Percentiles rank a stretch among this genome's conserved stretches.
These are phyloP conservation scores for Misgurnus anguillicaudatus DNA, from an alignment of 2,113 vertebrate genomes.

Conservation along the genomic window DNA sequence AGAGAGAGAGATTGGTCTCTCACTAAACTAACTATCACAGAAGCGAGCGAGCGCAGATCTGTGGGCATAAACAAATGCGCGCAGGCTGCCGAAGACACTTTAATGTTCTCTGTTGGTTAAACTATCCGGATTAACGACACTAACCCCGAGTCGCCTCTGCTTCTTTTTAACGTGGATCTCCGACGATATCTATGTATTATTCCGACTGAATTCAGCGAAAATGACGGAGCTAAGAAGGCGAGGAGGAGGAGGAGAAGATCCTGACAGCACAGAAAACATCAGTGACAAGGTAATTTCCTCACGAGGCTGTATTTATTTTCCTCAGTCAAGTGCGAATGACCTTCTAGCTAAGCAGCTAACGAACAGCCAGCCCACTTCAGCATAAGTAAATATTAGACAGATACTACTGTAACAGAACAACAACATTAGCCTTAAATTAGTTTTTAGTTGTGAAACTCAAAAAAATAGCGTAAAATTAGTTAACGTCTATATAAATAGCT, in stretches of 20 bases:
- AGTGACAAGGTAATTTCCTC: constrained; percentile 72
- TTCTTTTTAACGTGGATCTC: background rate
- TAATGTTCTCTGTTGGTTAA: constrained; percentile 9
- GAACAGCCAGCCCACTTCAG: constrained; percentile 11
- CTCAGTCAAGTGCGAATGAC: constrained; percentile 16
- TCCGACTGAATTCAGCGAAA: constrained; percentile 45
- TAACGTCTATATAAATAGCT: no score
- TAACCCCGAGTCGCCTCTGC: constrained; percentile 3
- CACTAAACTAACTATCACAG: constrained; percentile 16
- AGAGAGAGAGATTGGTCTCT: constrained; percentile 26
- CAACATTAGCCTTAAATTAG: background rate
- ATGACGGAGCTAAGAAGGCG: constrained; percentile 79
- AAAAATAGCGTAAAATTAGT: no score
- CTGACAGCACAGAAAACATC: constrained; percentile 70
- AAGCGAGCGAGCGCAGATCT: constrained; percentile 45
- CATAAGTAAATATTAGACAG: background rate
- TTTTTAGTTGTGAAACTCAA: background rate
- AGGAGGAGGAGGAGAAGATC: constrained; percentile 68
- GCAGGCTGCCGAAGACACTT: constrained; percentile 12
- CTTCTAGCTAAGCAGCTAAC: constrained; percentile 41
- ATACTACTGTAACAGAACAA: background rate
- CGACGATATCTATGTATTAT: constrained; percentile 30
- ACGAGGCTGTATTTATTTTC: background rate
- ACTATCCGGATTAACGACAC: constrained; percentile 36
- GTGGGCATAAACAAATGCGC: constrained; percentile 74